These are phyloP conservation scores for Syncerus caffer DNA, from an alignment of 2,797 vertebrate genomes.

Conservation along the genomic window DNA sequence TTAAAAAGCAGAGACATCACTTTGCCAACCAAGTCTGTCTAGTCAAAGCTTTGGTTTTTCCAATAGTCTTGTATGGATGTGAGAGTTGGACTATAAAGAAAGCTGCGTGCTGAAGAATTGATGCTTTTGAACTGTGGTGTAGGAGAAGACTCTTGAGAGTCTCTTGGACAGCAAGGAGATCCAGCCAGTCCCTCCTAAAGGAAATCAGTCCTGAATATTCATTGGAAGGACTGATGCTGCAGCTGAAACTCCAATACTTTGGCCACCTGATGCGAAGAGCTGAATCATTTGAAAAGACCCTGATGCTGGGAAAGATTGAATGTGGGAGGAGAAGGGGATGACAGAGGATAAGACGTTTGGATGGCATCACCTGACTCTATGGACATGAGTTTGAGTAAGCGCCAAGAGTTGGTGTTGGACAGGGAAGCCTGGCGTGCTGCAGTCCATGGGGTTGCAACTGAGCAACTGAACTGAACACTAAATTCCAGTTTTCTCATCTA, in stretches of 20 bases:
- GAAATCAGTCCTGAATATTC: neutral
- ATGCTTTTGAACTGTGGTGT: neutral
- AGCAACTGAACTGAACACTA: neutral
- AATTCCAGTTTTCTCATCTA: neutral
- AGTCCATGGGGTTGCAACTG: neutral
- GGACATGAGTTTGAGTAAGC: too few relatives aligned
- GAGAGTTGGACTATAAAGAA: neutral
- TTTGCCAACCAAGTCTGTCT: neutral
- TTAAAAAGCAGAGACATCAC: neutral
- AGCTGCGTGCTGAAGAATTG: rapidly evolving
- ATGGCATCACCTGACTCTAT: too few relatives aligned
- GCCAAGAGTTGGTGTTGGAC: neutral
- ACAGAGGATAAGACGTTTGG: too few relatives aligned
- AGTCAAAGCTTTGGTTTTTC: neutral
- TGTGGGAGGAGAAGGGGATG: neutral
- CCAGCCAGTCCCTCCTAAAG: neutral
- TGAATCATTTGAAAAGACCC: neutral
- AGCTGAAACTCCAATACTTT: neutral
- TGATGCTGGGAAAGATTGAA: neutral
- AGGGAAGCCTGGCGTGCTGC: neutral
- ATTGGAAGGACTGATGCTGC: neutral
- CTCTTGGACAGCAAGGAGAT: neutral
- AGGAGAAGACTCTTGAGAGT: neutral
- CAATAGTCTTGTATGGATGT: neutral
- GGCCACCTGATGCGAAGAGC: neutral